phyloP scores from a whole-genome alignment of 2,797 vertebrate species.

The Clarias fuscus region DNA sequence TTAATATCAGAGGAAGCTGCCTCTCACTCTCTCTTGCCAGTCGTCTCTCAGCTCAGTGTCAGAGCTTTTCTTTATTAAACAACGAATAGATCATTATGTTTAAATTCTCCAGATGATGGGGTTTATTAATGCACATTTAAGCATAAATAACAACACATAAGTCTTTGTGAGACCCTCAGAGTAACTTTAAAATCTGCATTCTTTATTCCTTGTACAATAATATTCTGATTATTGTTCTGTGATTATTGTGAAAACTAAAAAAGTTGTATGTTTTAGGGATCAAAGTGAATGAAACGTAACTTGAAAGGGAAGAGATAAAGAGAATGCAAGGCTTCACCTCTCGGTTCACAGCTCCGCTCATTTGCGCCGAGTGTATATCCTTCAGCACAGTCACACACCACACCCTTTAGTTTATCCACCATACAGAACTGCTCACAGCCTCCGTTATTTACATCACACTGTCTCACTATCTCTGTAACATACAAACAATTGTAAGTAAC shows the following conservation, averaged over 20 bases:
- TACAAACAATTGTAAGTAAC: background rate
- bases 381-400: slow-evolving; percentile 78
- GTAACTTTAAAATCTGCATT: background rate
- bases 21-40: no score
- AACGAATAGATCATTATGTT: background rate
- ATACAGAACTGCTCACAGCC: slow-evolving; percentile 88
- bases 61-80: background rate
- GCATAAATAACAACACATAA: background rate
- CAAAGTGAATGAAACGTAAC: background rate
- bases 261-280: background rate
- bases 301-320: background rate
- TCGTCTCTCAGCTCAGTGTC: background rate
- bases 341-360: slow-evolving; percentile 76
- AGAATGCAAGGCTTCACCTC: slow-evolving; percentile 68
- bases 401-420: slow-evolving; percentile 53
- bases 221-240: background rate
- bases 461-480: slow-evolving; percentile 67
- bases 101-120: background rate
- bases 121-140: background rate
- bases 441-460: slow-evolving; percentile 81
- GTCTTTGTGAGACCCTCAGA: background rate
- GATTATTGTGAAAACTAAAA: background rate
- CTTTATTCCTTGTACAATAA: background rate
- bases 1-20: background rate
- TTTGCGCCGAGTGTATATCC: slow-evolving; percentile 81